A percentile compares a stretch with the other conserved stretches of the same genome.
These are phyloP conservation scores for Pocillopora verrucosa DNA, from an alignment of 64 coral and sea anemone species.

Conservation along the genomic window DNA sequence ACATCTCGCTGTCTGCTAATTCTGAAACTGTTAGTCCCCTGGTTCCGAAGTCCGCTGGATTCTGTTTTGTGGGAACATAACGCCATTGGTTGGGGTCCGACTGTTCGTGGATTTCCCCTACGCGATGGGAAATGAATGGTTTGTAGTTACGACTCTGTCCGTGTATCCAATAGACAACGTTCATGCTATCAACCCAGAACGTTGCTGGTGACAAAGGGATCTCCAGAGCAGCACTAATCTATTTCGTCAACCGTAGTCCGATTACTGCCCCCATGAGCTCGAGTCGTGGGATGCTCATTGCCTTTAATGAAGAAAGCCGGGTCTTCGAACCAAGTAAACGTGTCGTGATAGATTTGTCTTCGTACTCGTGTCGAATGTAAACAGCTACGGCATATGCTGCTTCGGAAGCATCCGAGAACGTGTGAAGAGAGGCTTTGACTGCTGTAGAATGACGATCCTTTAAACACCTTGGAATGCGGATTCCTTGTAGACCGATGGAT, in stretches of 20 bases:
- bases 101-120: conserved; percentile 78
- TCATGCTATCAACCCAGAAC: conserved; percentile 54
- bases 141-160: conserved; percentile 38
- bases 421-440: background rate
- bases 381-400: conserved; percentile 46
- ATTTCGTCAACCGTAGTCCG: too few relatives aligned
- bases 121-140: conserved; percentile 61
- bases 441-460: conserved; percentile 1
- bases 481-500: background rate
- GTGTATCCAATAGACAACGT: background rate
- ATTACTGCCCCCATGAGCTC: conserved; percentile 56
- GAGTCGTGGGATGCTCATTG: conserved; percentile 52
- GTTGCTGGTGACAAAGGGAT: conserved; percentile 9
- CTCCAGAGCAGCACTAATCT: too few relatives aligned
- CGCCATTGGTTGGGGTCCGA: conserved; percentile 62
- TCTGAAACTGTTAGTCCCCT: conserved; percentile 54
- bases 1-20: conserved; percentile 21
- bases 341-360: background rate
- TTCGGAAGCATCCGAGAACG: conserved; percentile 56
- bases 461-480: conserved; percentile 17
- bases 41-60: conserved; percentile 47
- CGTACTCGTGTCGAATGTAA: conserved; percentile 33
- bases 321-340: conserved; percentile 33
- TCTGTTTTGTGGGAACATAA: conserved; percentile 64
- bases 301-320: conserved; percentile 41